Evolutionary conservation across 2,113 vertebrate genomes (phyloP), one percentile per base, ranked within the genome.

Genomic region (Macheiramphus alcinus): DNA sequence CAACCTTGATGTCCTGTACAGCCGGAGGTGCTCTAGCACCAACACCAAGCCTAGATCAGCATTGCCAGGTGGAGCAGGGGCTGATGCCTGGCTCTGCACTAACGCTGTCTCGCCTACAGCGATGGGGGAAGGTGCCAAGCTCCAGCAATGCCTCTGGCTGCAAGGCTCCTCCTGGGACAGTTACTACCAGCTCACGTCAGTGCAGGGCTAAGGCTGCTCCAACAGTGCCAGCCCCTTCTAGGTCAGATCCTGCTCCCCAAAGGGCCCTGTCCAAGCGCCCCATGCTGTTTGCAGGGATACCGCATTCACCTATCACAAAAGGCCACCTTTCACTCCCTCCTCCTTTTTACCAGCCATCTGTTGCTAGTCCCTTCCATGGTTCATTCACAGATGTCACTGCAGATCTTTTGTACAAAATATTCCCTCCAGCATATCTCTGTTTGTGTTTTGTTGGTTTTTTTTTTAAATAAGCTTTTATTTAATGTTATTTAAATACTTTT

Each of bases 311-410:
- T 32, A 1, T 16, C n/a, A n/a, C 63, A 31, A 48, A 90, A 80
- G n/a, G n/a, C 31, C 68, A 56, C 58, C 71, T 43, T 47, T 79
- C 32, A 4, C n/a, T 93, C 36, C 65, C 83, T 63, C 76, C 73
- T 80, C 67, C 71, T 89, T 71, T 84, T 50, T 6, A 72, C 25
- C 48, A 81, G 66, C 88, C 86, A 81, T 92, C 86, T 93, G 88
- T 48, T 97, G 91, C 72, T 84, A 16, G 71, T 84, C 32, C 83
- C n/a, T 93, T 81, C n/a, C 27, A 3, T 4, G 47, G 83, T 80
- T 94, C 80, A 82, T 72, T 86, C 83, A 68, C 94, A 92, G 88
- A 86, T 91, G 80, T 93, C 94, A 68, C 76, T 75, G 65, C 67
- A 94, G 92, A 91, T 52, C 84, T 93, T 93, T 48, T 25, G 45